Evolutionary conservation across 2,113 vertebrate species (phyloP).

Genomic region (Caracal caracal): DNA sequence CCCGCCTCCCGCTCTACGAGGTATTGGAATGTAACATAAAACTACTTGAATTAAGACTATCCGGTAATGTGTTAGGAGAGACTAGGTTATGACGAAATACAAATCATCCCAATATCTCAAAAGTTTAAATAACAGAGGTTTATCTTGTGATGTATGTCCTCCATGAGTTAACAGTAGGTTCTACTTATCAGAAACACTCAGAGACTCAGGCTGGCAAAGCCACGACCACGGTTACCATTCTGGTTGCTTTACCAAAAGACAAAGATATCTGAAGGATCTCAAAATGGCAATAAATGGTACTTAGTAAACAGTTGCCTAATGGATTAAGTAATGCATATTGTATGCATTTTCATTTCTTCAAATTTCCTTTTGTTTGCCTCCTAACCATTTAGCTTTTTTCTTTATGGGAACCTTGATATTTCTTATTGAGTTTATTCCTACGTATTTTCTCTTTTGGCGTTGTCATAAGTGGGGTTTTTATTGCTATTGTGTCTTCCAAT

Average conservation of each 20-base stretch:
- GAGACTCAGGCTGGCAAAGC: neutral
- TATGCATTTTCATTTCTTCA: neutral
- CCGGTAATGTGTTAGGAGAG: neutral
- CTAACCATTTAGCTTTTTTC: neutral
- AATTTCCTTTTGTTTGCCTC: neutral
- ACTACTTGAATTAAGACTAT: neutral
- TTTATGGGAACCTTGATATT: neutral
- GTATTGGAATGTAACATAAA: neutral
- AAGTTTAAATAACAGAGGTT: neutral
- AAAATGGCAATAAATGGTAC: neutral
- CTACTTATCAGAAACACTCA: neutral
- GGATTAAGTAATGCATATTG: neutral
- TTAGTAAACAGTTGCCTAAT: neutral
- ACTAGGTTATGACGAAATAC: neutral
- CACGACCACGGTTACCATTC: neutral
- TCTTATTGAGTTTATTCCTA: neutral
- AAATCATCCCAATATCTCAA: neutral
- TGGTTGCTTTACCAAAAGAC: neutral
- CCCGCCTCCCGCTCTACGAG: neutral
- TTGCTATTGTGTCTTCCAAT: neutral
- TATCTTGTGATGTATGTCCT: neutral
- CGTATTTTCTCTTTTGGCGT: neutral
- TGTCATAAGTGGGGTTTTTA: neutral
- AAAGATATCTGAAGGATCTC: neutral
- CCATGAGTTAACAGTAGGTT: neutral